A percentile compares a stretch with the other conserved stretches of the same genome.
Evolutionary conservation across 2,888 invertebrate genomes (phyloP).

Genomic region (Dryobota labecula): DNA sequence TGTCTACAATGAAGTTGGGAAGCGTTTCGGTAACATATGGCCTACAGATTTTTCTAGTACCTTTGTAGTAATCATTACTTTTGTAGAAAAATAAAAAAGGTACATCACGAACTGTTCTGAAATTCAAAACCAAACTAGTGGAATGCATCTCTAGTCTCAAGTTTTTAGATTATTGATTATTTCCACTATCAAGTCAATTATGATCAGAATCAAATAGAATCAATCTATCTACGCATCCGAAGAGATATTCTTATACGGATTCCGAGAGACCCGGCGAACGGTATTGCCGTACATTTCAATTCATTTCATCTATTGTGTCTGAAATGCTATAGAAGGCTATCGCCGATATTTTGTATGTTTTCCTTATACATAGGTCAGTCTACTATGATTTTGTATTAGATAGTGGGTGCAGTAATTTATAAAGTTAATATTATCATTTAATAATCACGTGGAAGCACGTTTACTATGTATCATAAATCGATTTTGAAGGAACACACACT

Average conservation of each 20-base stretch:
- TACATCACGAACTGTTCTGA: background rate
- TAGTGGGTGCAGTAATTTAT: no score
- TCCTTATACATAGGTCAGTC: conserved; percentile 10
- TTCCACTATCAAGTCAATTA: conserved; percentile 33
- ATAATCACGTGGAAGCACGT: background rate
- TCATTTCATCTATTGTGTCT: conserved; percentile 49
- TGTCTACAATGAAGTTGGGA: conserved; percentile 36
- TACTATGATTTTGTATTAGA: background rate
- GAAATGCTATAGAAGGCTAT: conserved; percentile 37
- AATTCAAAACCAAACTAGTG: conserved; percentile 3
- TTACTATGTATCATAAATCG: no score
- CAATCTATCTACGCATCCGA: background rate
- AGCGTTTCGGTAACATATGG: conserved; percentile 35
- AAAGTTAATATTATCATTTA: background rate
- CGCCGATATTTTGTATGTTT: conserved; percentile 8
- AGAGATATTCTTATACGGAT: conserved; percentile 39
- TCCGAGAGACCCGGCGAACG: conserved; percentile 28
- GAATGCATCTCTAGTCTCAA: no score
- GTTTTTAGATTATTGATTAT: conserved; percentile 40
- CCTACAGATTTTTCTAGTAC: conserved; percentile 11
- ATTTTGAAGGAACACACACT: no score
- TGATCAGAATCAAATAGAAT: conserved; percentile 20
- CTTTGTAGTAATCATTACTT: conserved; percentile 15
- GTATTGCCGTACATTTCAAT: conserved; percentile 41
- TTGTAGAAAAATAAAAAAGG: background rate